Base-by-base conservation (phyloP, 2,797 vertebrate genomes). In the Antrozous pallidus region DNA sequence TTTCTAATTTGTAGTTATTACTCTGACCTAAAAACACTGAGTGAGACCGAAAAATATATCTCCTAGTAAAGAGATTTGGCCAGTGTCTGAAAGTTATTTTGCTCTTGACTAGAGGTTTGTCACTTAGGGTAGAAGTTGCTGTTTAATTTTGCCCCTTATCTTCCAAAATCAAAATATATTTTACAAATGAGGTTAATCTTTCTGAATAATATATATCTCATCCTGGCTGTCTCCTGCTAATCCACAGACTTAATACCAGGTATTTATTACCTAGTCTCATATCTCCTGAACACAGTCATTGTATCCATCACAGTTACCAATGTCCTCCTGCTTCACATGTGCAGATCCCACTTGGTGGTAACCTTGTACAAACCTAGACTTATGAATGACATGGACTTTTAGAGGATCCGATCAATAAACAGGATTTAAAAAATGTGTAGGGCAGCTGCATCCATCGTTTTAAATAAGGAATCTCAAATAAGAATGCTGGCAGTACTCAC, bases 111-210 rank as follows among this genome's bases (percentile, higher is more conserved):
- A n/a, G 47, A 81, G 3, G 2, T 95, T 61, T 81, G 65, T 61
- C 81, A 40, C 24, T 77, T 49, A 36, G 17, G 10, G 22, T 70
- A 67, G 40, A 85, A 88, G 75, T 90, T 82, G 7, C 22, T 80
- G 1, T 88, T 65, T 69, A 75, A 56, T 84, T 75, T 94, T 70
- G 26, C 20, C 49, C 83, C 38, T 92, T 88, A 33, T 47, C 42
- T 96, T 88, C 58, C 42, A 77, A 95, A 87, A 77, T 95, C 45
- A 56, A 85, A 82, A 87, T 22, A 26, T 22, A 63, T 93, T 31
- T 70, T n/a, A 33, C 45, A 84, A 79, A 73, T 40, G 36, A 95
- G 20, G 22, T 58, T 79, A 61, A 20, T 28, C 28, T 89, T 93
- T 67, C 18, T 54, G 28, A 91, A 28, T 11, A 42, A 1, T 75